Evolutionary conservation across 2,797 vertebrate genomes (phyloP).

Genomic region (Pantherophis vulpinus): DNA sequence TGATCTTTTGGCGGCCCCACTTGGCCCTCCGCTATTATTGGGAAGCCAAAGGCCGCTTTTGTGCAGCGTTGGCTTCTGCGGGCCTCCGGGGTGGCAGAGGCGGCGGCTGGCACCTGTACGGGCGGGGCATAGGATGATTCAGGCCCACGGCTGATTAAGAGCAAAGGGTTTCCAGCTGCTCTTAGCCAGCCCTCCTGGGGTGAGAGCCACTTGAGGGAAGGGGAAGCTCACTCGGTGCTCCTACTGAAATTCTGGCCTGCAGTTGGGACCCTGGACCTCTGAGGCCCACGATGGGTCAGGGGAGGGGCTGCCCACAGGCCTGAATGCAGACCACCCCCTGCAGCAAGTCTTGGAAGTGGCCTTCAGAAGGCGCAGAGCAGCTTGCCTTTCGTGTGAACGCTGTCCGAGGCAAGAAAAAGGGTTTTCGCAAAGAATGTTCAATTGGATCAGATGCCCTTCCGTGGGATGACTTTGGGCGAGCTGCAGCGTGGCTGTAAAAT

Average conservation of each 20-base stretch:
- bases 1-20: not conserved
- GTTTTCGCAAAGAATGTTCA: not conserved
- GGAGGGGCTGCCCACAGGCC: not conserved
- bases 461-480: not conserved
- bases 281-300: not conserved
- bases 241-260: not conserved
- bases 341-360: not conserved
- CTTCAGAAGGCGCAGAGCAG: not conserved
- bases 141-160: not conserved
- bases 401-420: not conserved
- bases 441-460: not conserved
- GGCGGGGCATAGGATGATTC: not conserved
- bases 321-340: not conserved
- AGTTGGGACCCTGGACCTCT: not conserved
- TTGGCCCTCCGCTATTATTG: fast-evolving
- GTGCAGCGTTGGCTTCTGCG: not conserved
- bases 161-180: not conserved
- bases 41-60: not conserved
- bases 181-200: not conserved
- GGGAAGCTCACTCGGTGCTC: not conserved
- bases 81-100: not conserved
- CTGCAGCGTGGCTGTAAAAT: not conserved
- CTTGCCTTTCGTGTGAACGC: not conserved
- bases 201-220: not conserved
- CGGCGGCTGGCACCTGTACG: not conserved